A percentile compares a stretch with the other conserved stretches of the same genome.
Evolutionary conservation across 2,113 vertebrate genomes (phyloP).

Genomic region (Fregetta grallaria): DNA sequence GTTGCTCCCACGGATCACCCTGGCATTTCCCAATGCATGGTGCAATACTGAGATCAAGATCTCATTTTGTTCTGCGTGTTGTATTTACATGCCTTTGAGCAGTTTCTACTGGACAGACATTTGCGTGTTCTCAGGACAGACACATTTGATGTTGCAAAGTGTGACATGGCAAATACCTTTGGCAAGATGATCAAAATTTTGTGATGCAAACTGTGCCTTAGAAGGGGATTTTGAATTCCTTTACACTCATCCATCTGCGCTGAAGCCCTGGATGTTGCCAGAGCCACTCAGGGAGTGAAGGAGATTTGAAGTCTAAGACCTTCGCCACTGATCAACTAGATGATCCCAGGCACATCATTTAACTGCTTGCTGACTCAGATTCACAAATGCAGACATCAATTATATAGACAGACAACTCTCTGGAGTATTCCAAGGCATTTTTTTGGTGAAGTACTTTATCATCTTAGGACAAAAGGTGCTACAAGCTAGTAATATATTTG

Average conservation of each 20-base stretch:
- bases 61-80: fast-evolving
- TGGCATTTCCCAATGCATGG: fast-evolving
- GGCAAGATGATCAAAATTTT: neutral
- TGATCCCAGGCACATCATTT: neutral
- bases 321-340: neutral
- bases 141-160: fast-evolving
- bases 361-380: neutral
- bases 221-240: neutral
- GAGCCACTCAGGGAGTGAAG: neutral
- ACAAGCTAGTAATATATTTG: neutral
- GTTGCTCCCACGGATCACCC: neutral
- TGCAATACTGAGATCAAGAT: neutral
- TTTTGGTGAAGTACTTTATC: neutral
- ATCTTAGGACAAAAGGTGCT: neutral
- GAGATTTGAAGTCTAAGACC: neutral
- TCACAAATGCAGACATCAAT: neutral
- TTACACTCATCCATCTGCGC: neutral
- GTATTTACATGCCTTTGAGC: neutral
- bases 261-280: neutral
- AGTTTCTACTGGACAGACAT: neutral
- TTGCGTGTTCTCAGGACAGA: neutral
- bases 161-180: neutral
- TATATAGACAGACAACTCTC: neutral
- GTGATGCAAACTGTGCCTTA: neutral
- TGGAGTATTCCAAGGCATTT: neutral